phyloP scores from a whole-genome alignment of 2,888 invertebrate genomes.

The Sinohyriopsis cumingii region DNA sequence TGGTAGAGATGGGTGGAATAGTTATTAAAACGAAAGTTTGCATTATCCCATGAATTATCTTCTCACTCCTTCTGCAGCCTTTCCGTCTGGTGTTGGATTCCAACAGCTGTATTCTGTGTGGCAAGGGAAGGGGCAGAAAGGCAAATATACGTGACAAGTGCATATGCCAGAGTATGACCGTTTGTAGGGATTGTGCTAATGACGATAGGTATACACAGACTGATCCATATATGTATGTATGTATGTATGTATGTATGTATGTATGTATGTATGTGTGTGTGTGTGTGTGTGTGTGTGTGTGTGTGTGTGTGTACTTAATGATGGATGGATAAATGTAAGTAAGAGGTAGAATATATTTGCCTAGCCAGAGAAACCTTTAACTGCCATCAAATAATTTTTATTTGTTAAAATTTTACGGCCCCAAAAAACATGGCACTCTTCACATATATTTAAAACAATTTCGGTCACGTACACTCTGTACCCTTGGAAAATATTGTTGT shows the following conservation, averaged over 20 bases:
- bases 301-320: too few species aligned
- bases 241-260: background rate
- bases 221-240: background rate
- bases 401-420: too few species aligned
- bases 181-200: slow-evolving; percentile 55
- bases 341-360: too few species aligned
- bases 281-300: background rate
- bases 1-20: too few species aligned
- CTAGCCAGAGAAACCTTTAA: too few species aligned
- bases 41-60: background rate
- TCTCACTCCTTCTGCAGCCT: slow-evolving; percentile 51
- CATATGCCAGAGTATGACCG: slow-evolving; percentile 66
- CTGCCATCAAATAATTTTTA: too few species aligned
- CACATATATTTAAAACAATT: too few species aligned
- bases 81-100: slow-evolving; percentile 63
- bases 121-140: slow-evolving; percentile 64
- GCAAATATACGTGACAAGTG: slow-evolving; percentile 68
- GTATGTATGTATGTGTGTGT: background rate
- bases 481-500: too few species aligned
- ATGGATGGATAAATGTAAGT: too few species aligned
- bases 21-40: too few species aligned
- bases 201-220: slow-evolving; percentile 63
- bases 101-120: slow-evolving; percentile 70
- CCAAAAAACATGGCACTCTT: too few species aligned
- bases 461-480: too few species aligned